Evolutionary conservation across 2,797 vertebrate genomes (phyloP).

Genomic region (Phoxinus dragarum): DNA sequence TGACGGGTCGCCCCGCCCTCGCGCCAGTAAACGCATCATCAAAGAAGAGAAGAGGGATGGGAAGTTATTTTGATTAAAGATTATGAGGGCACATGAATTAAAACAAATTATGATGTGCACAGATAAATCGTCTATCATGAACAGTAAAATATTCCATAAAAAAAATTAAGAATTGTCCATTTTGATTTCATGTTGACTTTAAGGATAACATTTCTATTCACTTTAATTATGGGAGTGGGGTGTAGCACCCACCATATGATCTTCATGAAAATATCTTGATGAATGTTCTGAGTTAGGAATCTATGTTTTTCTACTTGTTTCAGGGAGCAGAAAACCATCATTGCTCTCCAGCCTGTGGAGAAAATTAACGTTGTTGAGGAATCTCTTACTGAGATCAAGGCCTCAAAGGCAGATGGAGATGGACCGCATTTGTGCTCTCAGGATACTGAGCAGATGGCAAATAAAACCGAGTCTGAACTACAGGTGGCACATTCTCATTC

Average conservation of each 20-base stretch:
- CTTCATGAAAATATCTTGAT: constrained; percentile 1
- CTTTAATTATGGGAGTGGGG: not conserved
- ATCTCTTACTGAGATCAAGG: constrained; percentile 70
- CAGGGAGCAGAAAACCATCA: constrained; percentile 58
- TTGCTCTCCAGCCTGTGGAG: constrained; percentile 36
- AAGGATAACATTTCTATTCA: not conserved
- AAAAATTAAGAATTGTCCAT: not conserved
- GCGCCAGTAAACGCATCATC: no score
- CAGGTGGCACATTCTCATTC: constrained; percentile 63
- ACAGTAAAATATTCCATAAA: not conserved
- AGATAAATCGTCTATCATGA: no score
- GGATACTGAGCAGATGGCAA: constrained; percentile 67
- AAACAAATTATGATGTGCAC: no score
- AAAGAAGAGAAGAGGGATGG: no score
- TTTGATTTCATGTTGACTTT: not conserved
- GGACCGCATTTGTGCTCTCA: constrained; percentile 64
- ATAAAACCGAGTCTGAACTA: constrained; percentile 68
- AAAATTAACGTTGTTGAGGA: constrained; percentile 65
- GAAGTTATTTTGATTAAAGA: no score
- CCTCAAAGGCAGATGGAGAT: constrained; percentile 65
- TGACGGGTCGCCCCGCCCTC: not conserved
- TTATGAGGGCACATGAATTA: no score
- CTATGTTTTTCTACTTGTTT: not conserved
- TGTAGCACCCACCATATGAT: not conserved
- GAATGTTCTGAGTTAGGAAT: not conserved